Evolutionary conservation across 2,888 invertebrate genomes (phyloP), one percentile per base, ranked within the genome.

Genomic region (Pterobdella sp.): DNA sequence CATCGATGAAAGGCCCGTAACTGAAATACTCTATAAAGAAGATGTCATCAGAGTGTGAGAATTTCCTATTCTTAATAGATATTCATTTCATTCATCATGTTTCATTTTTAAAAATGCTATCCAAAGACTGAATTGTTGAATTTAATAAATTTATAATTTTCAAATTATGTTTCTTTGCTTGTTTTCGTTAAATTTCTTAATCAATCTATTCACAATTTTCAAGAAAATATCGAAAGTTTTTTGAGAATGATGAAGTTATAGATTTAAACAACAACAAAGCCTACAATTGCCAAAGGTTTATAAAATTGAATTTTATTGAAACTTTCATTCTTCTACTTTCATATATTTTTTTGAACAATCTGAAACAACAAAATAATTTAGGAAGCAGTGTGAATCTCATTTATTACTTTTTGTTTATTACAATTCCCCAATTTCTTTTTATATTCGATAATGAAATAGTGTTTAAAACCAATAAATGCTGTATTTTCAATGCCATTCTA

Each of bases 1-100:
- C 65, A 68, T 77, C 14, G 79, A 79, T 29, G 74, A 73, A 63
- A 63, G 76, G 64, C 67, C 74, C 60, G 78, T 81, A 1, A 68
- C 32, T 32, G 76, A 77, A 32, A 79, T 83, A 35, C 73, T 82
- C 1, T 83, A 83, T 73, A 77, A 78, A 42, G 82, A 83, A 75
- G 83, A 83, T 76, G 80, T 85, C 72, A 84, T 91, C 26, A 87
- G 94, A 88, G 92, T 90, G 94, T 94, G 88, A 87, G 88, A 79
- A 75, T 36, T 36, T 69, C 14, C n/a, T 56, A n/a, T 14, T 68
- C 22, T 68, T 65, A 10, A n/a, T 18, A 32, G 2, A 10, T 34
- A 22, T n/a, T 18, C 32, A 10, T 65, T 65, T 26, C n/a, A 14
- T 26, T 63, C 31, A 63, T 29, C 31, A 29, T 26, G 7, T 26